Evolutionary conservation across 2,888 invertebrate species (phyloP).

Genomic region (Phengaris alcon): DNA sequence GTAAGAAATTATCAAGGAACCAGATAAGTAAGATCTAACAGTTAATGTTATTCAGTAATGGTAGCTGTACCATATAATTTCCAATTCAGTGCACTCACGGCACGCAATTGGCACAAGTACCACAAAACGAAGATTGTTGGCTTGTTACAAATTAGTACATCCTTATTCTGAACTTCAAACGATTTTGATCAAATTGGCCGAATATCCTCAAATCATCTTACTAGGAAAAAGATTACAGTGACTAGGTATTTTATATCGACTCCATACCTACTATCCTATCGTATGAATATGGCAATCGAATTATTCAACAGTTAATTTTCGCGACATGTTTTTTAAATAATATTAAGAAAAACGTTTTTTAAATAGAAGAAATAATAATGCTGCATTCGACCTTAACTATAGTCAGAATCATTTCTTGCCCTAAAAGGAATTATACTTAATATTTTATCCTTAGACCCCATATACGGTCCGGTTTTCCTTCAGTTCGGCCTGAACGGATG

Average conservation of each 20-base stretch:
- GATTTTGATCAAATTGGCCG: constrained; percentile 12
- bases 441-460: too few species aligned
- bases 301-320: too few species aligned
- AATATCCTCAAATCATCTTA: constrained; percentile 19
- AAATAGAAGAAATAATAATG: too few species aligned
- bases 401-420: too few species aligned
- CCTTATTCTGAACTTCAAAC: constrained; percentile 37
- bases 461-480: too few species aligned
- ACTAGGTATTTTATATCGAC: neutral
- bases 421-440: too few species aligned
- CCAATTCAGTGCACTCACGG: constrained; percentile 56
- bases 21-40: neutral
- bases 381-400: too few species aligned
- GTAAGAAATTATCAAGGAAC: too few species aligned
- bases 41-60: constrained; percentile 15
- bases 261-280: neutral
- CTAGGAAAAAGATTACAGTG: neutral
- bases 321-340: too few species aligned
- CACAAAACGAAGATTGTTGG: constrained; percentile 49
- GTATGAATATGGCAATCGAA: neutral
- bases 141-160: constrained; percentile 43
- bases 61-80: constrained; percentile 42
- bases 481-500: too few species aligned
- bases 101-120: constrained; percentile 46
- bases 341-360: neutral